Conservation (phyloP, 2,113 vertebrate genomes). For the Prunella fulvescens region DNA sequence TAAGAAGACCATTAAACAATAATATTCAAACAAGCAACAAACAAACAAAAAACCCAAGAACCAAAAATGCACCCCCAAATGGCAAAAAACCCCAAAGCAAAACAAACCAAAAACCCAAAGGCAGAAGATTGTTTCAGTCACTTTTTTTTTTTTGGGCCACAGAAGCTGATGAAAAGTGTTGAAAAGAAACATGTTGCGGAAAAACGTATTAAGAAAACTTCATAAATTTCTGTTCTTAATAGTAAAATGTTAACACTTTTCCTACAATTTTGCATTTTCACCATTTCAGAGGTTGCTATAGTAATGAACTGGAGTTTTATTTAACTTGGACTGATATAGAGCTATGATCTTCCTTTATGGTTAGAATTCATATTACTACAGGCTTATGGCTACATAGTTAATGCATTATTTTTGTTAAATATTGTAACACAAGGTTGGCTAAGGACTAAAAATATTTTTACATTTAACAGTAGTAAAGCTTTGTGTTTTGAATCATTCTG, state of each 20-base stretch:
- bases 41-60: fast-evolving
- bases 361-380: not conserved
- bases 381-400: not conserved
- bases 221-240: not conserved
- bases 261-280: not conserved
- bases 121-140: not conserved
- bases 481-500: not conserved
- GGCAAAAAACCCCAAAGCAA: not conserved
- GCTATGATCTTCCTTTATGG: not conserved
- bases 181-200: not conserved
- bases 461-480: not conserved
- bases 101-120: not conserved
- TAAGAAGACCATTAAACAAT: not conserved
- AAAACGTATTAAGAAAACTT: not conserved
- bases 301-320: conserved; percentile 16
- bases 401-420: not conserved
- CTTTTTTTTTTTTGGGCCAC: not conserved
- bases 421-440: not conserved
- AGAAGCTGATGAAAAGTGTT: not conserved
- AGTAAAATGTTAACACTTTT: not conserved
- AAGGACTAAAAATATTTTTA: not conserved
- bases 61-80: not conserved
- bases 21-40: not conserved
- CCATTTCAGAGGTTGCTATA: not conserved
- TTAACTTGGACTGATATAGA: conserved; percentile 3